Percentiles rank a stretch among this genome's conserved stretches.
Conservation (phyloP, 2,888 invertebrate genomes). For the Hypercompe scribonia region DNA sequence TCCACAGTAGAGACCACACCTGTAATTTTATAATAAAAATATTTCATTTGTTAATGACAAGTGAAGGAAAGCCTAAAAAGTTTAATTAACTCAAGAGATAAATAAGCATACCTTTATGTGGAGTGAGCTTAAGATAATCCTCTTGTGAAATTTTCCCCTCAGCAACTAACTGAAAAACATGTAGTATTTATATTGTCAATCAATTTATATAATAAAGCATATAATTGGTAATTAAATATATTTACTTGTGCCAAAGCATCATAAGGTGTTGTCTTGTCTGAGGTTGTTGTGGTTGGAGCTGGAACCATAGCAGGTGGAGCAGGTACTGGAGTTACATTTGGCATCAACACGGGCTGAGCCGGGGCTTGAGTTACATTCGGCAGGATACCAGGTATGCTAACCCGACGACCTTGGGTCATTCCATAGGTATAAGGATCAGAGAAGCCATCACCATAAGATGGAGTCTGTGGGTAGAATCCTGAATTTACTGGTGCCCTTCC, state of each 20-base stretch:
- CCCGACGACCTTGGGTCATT: constrained; percentile 37
- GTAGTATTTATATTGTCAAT: constrained; percentile 36
- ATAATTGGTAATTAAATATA: constrained; percentile 40
- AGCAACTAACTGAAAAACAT: constrained; percentile 83
- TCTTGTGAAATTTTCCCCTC: constrained; percentile 81
- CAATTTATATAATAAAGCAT: constrained; percentile 17
- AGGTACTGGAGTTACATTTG: constrained; percentile 36
- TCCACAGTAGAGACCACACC: constrained; percentile 64
- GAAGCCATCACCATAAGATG: constrained; percentile 59
- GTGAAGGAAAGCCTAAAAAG: background rate
- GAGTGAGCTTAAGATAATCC: constrained; percentile 80
- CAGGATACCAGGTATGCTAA: constrained; percentile 45
- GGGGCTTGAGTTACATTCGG: constrained; percentile 35
- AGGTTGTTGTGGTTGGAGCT: constrained; percentile 35
- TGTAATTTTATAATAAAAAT: constrained; percentile 62
- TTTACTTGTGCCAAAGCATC: constrained; percentile 83
- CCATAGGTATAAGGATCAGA: constrained; percentile 62
- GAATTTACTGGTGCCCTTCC: constrained; percentile 23
- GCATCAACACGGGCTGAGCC: constrained; percentile 35
- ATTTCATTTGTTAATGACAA: constrained; percentile 22
- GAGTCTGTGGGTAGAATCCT: constrained; percentile 45
- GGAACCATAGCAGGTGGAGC: constrained; percentile 54
- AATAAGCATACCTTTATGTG: constrained; percentile 73
- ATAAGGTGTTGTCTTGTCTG: constrained; percentile 59
- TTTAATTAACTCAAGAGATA: background rate